These are phyloP conservation scores for Hemicentrotus pulcherrimus DNA, from an alignment of 35 echinoderm and acorn worm species.

Conservation along the genomic window DNA sequence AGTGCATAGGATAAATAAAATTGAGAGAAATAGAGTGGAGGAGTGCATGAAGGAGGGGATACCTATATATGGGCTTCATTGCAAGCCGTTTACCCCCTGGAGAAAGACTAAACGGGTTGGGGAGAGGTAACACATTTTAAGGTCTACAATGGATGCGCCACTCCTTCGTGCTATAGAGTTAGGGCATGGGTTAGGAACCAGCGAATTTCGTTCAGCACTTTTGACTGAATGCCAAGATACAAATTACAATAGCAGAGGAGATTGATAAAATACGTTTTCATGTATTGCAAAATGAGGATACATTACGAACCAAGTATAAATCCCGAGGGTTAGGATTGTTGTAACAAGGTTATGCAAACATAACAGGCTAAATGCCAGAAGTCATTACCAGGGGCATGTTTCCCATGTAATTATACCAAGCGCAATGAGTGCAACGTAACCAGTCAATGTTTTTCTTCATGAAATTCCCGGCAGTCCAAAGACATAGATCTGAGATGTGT, in stretches of 20 bases:
- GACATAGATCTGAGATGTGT: not conserved
- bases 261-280: not conserved
- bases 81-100: no score
- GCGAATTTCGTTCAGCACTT: no score
- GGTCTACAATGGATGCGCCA: no score
- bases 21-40: no score
- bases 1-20: no score
- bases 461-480: not conserved
- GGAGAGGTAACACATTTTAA: no score
- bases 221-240: not conserved
- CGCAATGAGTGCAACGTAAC: not conserved
- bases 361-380: not conserved
- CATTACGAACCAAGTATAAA: not conserved
- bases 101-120: no score
- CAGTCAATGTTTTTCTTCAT: not conserved
- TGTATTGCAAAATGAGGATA: constrained; percentile 3
- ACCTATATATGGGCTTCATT: no score
- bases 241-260: not conserved
- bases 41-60: no score
- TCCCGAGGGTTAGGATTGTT: not conserved
- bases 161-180: no score
- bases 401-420: not conserved
- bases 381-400: not conserved
- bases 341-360: not conserved
- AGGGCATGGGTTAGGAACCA: no score